A percentile compares a stretch with the other conserved stretches of the same genome.
phyloP scores from a whole-genome alignment of 2,888 invertebrate genomes.

The Blomia tropicalis region DNA sequence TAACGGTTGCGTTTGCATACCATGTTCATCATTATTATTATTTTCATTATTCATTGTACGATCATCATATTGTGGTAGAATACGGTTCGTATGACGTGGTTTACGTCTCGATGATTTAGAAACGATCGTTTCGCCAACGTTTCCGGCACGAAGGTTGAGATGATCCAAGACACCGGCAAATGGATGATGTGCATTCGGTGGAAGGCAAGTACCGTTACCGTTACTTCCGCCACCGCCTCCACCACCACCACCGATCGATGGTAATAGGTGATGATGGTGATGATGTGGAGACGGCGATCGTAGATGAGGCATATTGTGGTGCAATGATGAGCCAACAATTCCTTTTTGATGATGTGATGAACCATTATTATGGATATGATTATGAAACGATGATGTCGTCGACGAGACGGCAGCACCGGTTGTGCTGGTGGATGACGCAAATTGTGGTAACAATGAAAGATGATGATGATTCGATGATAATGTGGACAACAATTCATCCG shows the following conservation, averaged over 20 bases:
- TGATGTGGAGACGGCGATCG: conserved; percentile 19
- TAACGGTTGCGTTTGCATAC: conserved; percentile 31
- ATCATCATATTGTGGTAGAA: conserved; percentile 30
- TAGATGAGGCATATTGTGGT: conserved; percentile 21
- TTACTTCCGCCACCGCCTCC: conserved; percentile 5
- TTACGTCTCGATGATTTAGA: conserved; percentile 29
- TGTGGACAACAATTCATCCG: conserved; percentile 4
- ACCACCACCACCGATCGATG: conserved; percentile 7
- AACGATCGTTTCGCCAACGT: background rate
- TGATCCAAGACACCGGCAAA: background rate
- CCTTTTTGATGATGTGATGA: conserved; percentile 2
- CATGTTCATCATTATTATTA: conserved; percentile 18
- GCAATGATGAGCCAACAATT: background rate
- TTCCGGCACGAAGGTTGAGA: background rate
- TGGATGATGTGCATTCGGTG: background rate
- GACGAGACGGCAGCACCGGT: conserved; percentile 21
- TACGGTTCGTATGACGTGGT: conserved; percentile 30
- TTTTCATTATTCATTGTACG: conserved; percentile 22
- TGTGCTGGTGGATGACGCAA: background rate
- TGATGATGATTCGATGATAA: background rate
- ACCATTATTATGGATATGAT: conserved; percentile 17
- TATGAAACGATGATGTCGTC: conserved; percentile 23
- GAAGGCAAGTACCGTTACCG: too few species aligned
- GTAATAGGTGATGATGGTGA: conserved; percentile 10
- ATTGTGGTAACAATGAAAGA: background rate